Evolutionary conservation across 2,888 invertebrate genomes (phyloP), one percentile per base, ranked within the genome.

Genomic region (Drosophila flavopinicola): DNA sequence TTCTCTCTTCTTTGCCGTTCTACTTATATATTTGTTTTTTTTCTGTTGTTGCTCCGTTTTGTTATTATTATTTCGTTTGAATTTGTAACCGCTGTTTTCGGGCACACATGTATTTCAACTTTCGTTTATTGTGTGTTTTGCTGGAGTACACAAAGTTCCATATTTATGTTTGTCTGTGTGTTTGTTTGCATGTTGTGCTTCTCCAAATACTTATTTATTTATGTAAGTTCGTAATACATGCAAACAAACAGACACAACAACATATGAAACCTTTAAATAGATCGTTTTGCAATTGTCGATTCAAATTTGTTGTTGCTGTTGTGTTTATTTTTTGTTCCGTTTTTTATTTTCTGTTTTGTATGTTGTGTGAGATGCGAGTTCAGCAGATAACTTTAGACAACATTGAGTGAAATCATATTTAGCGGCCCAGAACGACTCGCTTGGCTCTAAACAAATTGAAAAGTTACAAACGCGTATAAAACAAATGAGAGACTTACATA

Each of bases 381-480:
- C 20, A 20, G 20, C 20, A 10, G 7, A 29, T 6, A 30, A 30
- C 30, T 20, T 15, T 6, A 29, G 37, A 11, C 24, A n/a, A 37
- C 37, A 32, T 20, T 24, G 24, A 53, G 35, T 58, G 58, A 51
- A 60, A 45, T 39, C 42, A 51, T 38, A 49, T 35, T 47, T 56
- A 80, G 44, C 73, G 53, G 44, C 24, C 61, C 80, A 54, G 39
- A 57, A 60, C 63, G 17, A 27, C 11, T 32, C 51, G 9, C 23
- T 23, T 17, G 11, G n/a, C 15, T 15, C 30, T 20, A 17, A 27
- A 29, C 29, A 30, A 42, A n/a, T 17, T 13, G 7, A 6, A 24
- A 29, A 32, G 27, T 35, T n/a, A 1, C 6, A 6, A 11, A 7
- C 17, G 20, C 20, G 2, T 20, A 4, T 20, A 3, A 3, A 20